Base-by-base conservation (phyloP, 1,140 invertebrate species). In the Sitobion miscanthi region DNA sequence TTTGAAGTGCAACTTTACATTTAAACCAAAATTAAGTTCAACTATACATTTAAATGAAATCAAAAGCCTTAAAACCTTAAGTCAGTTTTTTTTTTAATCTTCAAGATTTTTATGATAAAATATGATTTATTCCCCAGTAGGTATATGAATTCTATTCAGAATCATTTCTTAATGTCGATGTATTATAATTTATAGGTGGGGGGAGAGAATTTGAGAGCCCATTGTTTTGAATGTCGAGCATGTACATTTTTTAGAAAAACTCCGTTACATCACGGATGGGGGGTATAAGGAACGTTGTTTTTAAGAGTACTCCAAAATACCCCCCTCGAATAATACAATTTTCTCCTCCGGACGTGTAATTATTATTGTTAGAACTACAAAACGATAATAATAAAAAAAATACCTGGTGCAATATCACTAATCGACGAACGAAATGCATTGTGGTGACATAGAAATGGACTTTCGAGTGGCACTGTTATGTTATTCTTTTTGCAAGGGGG, bases 401-500 rank as follows among this genome's bases (percentile, higher is more conserved):
- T 92, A 92, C 91, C 77, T 83, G 91, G 91, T 92, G 91, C 69
- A 92, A 92, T 82, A 92, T 82, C n/a, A 49, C 45, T 92, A 92
- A 92, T 92, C 91, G 91, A 49, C 91, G n/a, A 82, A 49, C 35
- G 25, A 9, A 92, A 52, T 92, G 69, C n/a, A 92, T 92, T 92
- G 91, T 92, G 69, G 91, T 92, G 91, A 92, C 69, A 92, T 92
- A 54, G 77, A 92, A 92, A 92, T 92, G 91, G 35, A 92, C 91
- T 92, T 92, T 92, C 47, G n/a, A 92, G 91, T 92, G 91, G 91
- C 69, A 57, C 88, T 92, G 91, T 92, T 92, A 83, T 85, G 52
- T 92, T 92, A 92, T 52, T 85, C 54, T 85, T 83, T 92, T 92
- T 52, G 20, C 25, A 52, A 92, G n/a, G 69, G 90, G 91, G n/a